Evolutionary conservation across 2,113 vertebrate genomes (phyloP).

Genomic region (Scomber japonicus): DNA sequence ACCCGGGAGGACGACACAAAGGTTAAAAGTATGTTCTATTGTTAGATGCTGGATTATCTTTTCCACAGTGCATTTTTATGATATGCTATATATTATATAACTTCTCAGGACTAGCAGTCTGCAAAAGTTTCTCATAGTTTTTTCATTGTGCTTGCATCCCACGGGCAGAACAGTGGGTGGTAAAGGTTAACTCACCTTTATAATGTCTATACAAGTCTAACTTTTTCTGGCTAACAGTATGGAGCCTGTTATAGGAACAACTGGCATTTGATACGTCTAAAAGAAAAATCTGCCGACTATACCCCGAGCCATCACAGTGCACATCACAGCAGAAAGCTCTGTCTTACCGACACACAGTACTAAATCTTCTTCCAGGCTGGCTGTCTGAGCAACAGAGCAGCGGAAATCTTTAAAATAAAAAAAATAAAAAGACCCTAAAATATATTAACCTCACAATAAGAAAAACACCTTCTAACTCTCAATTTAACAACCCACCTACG

Average conservation of each 20-base stretch:
- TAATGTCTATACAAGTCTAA: constrained; percentile 17
- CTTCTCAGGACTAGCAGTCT: not conserved
- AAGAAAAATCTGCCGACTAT: not conserved
- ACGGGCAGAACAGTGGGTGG: constrained; percentile 22
- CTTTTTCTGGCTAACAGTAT: constrained; percentile 8
- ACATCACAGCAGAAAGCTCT: too few relatives aligned
- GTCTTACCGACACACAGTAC: not conserved
- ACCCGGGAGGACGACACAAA: too few relatives aligned
- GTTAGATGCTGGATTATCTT: too few relatives aligned
- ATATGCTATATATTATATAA: not conserved
- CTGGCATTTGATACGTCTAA: constrained; percentile 1
- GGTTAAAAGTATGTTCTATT: too few relatives aligned
- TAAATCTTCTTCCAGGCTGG: not conserved
- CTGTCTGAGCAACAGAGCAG: not conserved
- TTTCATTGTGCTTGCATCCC: not conserved
- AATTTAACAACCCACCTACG: constrained; percentile 39
- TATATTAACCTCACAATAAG: constrained; percentile 15
- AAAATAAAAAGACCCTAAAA: not conserved
- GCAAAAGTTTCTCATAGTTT: constrained; percentile 19
- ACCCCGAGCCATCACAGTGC: not conserved
- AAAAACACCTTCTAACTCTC: not conserved
- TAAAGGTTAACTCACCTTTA: constrained; percentile 48
- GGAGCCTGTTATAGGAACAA: not conserved
- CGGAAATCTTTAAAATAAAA: not conserved
- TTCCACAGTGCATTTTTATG: too few relatives aligned